These are phyloP conservation scores for Solenopsis fugax DNA, from an alignment of 1,140 invertebrate species.

Conservation along the genomic window DNA sequence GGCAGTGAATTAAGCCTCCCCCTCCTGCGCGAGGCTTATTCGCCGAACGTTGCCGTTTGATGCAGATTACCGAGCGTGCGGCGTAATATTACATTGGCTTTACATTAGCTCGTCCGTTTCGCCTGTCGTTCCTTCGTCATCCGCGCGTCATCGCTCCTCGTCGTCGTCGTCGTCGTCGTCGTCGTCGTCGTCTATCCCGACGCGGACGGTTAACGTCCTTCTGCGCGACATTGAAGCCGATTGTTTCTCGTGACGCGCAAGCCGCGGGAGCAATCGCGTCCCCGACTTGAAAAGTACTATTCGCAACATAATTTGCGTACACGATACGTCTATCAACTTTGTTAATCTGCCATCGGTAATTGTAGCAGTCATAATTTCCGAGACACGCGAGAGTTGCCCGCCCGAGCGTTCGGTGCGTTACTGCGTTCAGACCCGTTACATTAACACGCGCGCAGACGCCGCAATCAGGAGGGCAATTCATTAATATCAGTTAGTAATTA, in stretches of 20 bases:
- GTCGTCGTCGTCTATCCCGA: not conserved
- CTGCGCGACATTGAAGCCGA: not conserved
- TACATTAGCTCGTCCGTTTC: not conserved
- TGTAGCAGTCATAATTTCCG: constrained; percentile 32
- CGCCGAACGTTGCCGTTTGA: constrained; percentile 33
- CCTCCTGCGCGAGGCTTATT: constrained; percentile 18
- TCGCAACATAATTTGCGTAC: constrained; percentile 33
- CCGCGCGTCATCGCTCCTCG: not conserved
- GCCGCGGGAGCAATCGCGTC: constrained; percentile 13
- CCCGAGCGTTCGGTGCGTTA: not conserved
- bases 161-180: not conserved
- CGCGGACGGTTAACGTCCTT: not conserved
- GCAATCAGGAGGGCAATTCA: constrained; percentile 12
- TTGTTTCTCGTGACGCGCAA: constrained; percentile 2
- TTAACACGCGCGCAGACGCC: not conserved
- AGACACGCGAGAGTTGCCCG: not conserved
- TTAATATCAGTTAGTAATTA: constrained; percentile 57
- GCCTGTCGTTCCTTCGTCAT: not conserved
- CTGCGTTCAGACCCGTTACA: not conserved
- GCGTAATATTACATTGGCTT: constrained; percentile 21
- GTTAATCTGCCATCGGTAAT: constrained; percentile 55
- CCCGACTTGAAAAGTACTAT: constrained; percentile 20
- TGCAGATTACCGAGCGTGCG: constrained; percentile 1
- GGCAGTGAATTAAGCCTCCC: constrained; percentile 42
- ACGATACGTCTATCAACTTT: constrained; percentile 30